Conservation (phyloP, 1,140 invertebrate species). For the Caenorhabditis remanei region DNA sequence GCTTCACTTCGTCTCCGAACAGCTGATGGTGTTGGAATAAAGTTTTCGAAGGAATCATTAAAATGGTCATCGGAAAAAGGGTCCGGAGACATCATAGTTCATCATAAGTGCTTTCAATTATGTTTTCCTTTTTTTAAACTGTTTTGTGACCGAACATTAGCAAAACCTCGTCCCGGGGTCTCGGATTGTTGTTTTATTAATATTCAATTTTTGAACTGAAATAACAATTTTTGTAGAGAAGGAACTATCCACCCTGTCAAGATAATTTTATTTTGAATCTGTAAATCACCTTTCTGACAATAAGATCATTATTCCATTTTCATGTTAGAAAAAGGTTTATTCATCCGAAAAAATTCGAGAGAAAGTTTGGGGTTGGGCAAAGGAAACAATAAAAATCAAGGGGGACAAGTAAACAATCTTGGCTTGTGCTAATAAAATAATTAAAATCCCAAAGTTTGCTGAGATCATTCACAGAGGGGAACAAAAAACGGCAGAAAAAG, state of each 20-base stretch:
- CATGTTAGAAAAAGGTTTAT: slow-evolving; percentile 54
- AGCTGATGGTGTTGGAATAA: neutral
- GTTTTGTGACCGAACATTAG: neutral
- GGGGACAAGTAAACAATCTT: slow-evolving; percentile 23
- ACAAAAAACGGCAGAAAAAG: slow-evolving; percentile 42
- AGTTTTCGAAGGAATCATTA: slow-evolving; percentile 38
- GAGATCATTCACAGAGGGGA: slow-evolving; percentile 53
- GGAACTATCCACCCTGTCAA: too few species aligned
- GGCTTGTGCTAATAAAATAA: slow-evolving; percentile 52
- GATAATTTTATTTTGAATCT: neutral
- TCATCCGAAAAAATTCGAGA: slow-evolving; percentile 51
- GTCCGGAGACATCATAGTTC: slow-evolving; percentile 26
- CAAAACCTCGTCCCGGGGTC: neutral
- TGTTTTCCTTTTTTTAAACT: neutral
- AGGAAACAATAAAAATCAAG: slow-evolving; percentile 28
- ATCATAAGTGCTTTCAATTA: neutral
- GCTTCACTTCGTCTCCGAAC: neutral
- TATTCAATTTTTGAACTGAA: too few species aligned
- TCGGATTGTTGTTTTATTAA: neutral
- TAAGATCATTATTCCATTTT: neutral
- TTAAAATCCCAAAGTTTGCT: slow-evolving; percentile 43
- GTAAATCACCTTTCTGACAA: neutral
- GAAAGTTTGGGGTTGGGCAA: neutral
- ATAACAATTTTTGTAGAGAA: too few species aligned
- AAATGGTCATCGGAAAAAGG: neutral